Conservation (phyloP, 2,888 invertebrate genomes). For the Thera britannica region DNA sequence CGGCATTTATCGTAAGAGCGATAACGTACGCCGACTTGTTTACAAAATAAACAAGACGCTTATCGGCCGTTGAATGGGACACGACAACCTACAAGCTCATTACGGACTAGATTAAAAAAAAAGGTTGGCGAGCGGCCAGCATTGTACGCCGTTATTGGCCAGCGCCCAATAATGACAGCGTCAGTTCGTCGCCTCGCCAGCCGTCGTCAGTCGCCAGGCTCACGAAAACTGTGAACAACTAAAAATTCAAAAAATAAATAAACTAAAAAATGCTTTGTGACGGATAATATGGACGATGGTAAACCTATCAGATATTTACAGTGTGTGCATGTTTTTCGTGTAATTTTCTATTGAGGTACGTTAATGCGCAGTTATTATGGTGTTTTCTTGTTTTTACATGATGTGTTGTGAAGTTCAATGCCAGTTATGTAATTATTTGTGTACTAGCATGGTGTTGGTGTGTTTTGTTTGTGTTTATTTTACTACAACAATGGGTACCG, state of each 20-base stretch:
- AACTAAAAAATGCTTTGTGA: constrained; percentile 67
- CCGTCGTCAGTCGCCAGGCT: constrained; percentile 55
- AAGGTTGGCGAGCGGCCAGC: not conserved
- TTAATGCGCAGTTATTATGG: constrained; percentile 53
- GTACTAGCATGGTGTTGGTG: constrained; percentile 22
- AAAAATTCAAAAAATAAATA: constrained; percentile 49
- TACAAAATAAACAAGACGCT: constrained; percentile 72
- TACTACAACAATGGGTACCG: constrained; percentile 6
- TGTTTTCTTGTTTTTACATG: constrained; percentile 51
- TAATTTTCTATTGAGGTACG: constrained; percentile 45
- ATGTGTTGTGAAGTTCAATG: constrained; percentile 60
- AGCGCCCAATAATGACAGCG: constrained; percentile 64
- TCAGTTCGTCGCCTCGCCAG: constrained; percentile 53
- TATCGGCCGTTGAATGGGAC: constrained; percentile 54
- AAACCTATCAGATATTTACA: constrained; percentile 46
- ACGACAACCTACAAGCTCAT: constrained; percentile 24
- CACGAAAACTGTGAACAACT: constrained; percentile 51
- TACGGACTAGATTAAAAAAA: constrained; percentile 28
- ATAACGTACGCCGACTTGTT: constrained; percentile 67
- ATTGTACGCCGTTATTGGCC: constrained; percentile 40
- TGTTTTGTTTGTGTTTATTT: constrained; percentile 7
- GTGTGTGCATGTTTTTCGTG: constrained; percentile 58
- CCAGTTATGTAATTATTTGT: constrained; percentile 69
- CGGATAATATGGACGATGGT: constrained; percentile 75
- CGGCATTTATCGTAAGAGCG: constrained; percentile 34